phyloP scores from a whole-genome alignment of 2,888 invertebrate genomes.

The Drosophila paramelanica region DNA sequence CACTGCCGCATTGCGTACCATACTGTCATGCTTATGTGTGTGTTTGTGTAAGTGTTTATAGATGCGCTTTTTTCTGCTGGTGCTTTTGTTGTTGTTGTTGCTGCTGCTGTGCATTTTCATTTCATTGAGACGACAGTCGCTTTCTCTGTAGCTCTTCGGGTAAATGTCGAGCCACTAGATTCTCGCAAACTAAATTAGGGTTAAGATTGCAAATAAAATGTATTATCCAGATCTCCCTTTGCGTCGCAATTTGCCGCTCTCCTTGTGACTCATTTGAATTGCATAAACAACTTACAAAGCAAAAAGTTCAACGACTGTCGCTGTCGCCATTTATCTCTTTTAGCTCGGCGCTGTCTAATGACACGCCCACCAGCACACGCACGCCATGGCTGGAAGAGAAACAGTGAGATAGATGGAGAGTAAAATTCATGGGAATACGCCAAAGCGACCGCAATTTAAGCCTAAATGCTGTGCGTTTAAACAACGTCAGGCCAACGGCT shows the following conservation, averaged over 20 bases:
- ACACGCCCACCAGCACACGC: conserved; percentile 67
- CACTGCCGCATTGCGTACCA: conserved; percentile 57
- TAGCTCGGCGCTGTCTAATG: conserved; percentile 74
- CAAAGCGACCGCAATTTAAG: conserved; percentile 75
- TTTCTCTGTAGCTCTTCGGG: conserved; percentile 27
- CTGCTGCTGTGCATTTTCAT: conserved; percentile 66
- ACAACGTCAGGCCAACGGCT: conserved; percentile 61
- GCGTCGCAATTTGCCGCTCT: conserved; percentile 2
- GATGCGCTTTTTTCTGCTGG: conserved; percentile 73
- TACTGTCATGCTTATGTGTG: conserved; percentile 20
- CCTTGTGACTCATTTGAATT: conserved; percentile 72
- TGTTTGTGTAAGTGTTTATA: conserved; percentile 62
- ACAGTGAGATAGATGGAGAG: conserved; percentile 26
- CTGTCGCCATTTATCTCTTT: conserved; percentile 77
- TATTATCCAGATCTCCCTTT: conserved; percentile 50
- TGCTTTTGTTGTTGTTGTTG: conserved; percentile 12
- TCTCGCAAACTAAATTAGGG: conserved; percentile 75
- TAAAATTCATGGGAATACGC: conserved; percentile 67
- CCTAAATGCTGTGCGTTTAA: conserved; percentile 77
- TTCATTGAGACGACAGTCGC: conserved; percentile 75
- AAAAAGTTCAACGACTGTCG: conserved; percentile 76
- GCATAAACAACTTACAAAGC: conserved; percentile 77
- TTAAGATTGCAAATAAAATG: conserved; percentile 80
- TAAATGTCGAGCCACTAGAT: conserved; percentile 62
- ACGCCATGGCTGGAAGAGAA: conserved; percentile 23